Conservation (phyloP, 2,888 invertebrate genomes). For the Bruchidius siliquastri region DNA sequence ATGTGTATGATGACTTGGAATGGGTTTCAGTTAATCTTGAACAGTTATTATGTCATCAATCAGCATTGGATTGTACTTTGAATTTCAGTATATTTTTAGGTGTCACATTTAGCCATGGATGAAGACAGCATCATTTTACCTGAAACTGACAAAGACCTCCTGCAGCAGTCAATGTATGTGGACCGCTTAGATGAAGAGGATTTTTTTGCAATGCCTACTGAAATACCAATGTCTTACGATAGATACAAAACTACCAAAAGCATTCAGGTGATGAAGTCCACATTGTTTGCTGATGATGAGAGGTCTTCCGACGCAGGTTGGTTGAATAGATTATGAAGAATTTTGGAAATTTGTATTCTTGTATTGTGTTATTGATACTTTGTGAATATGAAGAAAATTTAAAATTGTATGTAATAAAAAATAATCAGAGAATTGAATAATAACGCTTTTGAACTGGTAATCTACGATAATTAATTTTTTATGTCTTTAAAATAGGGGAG, state of each 20-base stretch:
- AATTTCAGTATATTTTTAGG: slow-evolving; percentile 4
- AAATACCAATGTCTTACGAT: slow-evolving; percentile 16
- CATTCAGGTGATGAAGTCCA: slow-evolving; percentile 32
- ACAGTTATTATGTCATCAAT: not conserved
- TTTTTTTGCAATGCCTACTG: slow-evolving; percentile 19
- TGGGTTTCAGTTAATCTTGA: too few relatives aligned
- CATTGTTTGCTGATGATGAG: slow-evolving; percentile 31
- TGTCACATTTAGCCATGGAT: slow-evolving; percentile 18
- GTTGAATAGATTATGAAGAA: not conserved
- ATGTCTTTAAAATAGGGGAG: too few relatives aligned
- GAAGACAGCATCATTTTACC: slow-evolving; percentile 24
- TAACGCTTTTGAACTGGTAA: too few relatives aligned
- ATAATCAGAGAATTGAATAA: too few relatives aligned
- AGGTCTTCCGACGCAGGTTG: slow-evolving; percentile 24
- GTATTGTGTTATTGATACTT: too few relatives aligned
- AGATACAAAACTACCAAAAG: slow-evolving; percentile 22
- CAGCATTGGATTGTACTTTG: not conserved
- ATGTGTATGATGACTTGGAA: too few relatives aligned
- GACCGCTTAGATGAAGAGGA: slow-evolving; percentile 31
- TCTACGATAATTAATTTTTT: too few relatives aligned
- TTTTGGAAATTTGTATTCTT: too few relatives aligned
- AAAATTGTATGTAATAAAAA: too few relatives aligned
- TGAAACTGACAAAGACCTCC: slow-evolving; percentile 20
- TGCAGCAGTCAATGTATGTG: slow-evolving; percentile 32
- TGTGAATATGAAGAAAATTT: too few relatives aligned